Evolutionary conservation across 2,888 invertebrate genomes (phyloP).

Genomic region (Caenorhabditis sp.): DNA sequence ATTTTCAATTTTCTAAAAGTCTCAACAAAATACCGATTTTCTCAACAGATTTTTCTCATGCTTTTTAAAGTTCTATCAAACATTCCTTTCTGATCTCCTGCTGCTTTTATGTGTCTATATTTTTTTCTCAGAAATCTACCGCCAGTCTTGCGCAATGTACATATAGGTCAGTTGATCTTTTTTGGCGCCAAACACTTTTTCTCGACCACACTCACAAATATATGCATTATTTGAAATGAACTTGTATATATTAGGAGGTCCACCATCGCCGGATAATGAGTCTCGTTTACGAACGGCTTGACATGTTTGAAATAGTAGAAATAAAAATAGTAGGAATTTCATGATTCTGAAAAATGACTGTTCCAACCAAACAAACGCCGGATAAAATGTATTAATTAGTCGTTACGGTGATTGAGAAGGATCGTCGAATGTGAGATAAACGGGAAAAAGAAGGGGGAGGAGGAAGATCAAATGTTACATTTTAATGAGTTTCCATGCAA

Average conservation of each 20-base stretch:
- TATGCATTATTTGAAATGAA: conserved; percentile 68
- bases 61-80: neutral
- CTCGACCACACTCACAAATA: conserved; percentile 67
- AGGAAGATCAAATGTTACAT: neutral
- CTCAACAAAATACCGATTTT: too few species aligned
- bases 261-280: neutral
- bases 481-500: neutral
- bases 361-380: too few species aligned
- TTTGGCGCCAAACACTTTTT: neutral
- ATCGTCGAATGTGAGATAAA: neutral
- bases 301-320: neutral
- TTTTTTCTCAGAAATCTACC: neutral
- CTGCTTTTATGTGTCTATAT: neutral
- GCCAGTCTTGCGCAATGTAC: too few species aligned
- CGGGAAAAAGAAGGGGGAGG: neutral
- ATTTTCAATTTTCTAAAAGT: neutral
- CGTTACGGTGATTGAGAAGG: neutral
- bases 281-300: neutral
- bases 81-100: neutral
- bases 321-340: neutral
- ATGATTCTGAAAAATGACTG: neutral
- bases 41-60: too few species aligned
- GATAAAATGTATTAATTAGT: too few species aligned
- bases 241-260: conserved; percentile 63
- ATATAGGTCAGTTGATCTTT: neutral